phyloP scores from a whole-genome alignment of 2,888 invertebrate genomes.

The Heliconius ismenius region DNA sequence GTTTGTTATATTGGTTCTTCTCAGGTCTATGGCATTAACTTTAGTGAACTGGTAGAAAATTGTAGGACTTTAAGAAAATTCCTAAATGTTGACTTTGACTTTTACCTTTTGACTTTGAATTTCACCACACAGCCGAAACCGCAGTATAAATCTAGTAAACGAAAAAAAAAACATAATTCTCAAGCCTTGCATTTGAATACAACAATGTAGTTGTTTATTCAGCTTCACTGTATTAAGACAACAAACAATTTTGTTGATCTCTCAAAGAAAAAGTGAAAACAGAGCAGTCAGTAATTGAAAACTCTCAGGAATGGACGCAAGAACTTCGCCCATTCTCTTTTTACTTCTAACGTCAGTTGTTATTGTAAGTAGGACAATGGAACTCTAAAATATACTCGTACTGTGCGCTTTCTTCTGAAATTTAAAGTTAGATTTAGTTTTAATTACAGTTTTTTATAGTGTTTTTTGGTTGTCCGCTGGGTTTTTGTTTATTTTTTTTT shows the following conservation, averaged over 20 bases:
- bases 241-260: conserved; percentile 42
- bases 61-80: no score
- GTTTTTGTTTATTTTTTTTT: background rate
- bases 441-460: conserved; percentile 29
- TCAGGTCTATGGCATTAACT: no score
- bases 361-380: conserved; percentile 50
- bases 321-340: conserved; percentile 48
- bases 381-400: conserved; percentile 29
- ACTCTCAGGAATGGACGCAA: conserved; percentile 54
- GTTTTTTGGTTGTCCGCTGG: background rate
- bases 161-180: background rate
- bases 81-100: no score
- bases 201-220: conserved; percentile 36
- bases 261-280: conserved; percentile 38
- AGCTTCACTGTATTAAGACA: conserved; percentile 41
- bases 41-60: no score
- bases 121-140: background rate
- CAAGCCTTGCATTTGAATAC: background rate
- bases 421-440: conserved; percentile 30
- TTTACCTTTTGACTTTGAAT: no score
- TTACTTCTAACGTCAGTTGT: conserved; percentile 50
- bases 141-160: background rate
- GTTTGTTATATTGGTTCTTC: no score
- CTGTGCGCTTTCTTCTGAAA: conserved; percentile 24
- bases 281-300: conserved; percentile 44